Base-by-base conservation (phyloP, 2,797 vertebrate species). In the Hapalemur alaotrensis region DNA sequence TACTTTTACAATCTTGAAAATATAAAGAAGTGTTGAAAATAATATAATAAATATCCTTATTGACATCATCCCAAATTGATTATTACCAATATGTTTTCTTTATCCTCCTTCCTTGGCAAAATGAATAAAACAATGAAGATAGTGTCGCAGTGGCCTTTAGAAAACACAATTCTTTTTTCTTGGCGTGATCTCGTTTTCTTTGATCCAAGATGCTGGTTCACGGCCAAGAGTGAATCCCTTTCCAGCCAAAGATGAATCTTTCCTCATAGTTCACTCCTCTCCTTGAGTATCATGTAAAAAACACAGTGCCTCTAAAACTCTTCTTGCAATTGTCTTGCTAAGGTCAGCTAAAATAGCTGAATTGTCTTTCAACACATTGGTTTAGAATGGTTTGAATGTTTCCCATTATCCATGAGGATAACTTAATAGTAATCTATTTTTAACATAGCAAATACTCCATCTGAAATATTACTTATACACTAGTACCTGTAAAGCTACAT, bases 111-210 rank as follows among this genome's bases (percentile, higher is more conserved):
- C 92, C 63, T 76, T 41, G 65, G 43, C 30, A 87, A 92, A 95
- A 94, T 90, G 79, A 87, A 85, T 93, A 81, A 96, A 89, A 61
- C 30, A 35, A 88, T 48, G 43, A 80, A 85, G 73, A 93, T 72
- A 57, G 67, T 35, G 20, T 12, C 81, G 13, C 32, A 76, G 18
- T 61, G 30, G 28, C 88, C 93, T 96, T 81, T 92, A 54, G 69
- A 63, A 86, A 93, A 48, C 28, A 14, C 28, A 63, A 38, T 89
- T 86, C 41, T 63, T 85, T 94, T 78, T 76, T 23, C 63, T 75
- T 65, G 91, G 91, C 59, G 5, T 83, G 57, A 96, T 94, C 67
- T 65, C 50, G 28, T 95, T 97, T 96, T 89, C 93, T 96, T 96
- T 97, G 73, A 95, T 95, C 69, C 75, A 83, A 92, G 61, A 86